Evolutionary conservation across 1,140 invertebrate genomes (phyloP).

Genomic region (Panagrolaimus sp.): DNA sequence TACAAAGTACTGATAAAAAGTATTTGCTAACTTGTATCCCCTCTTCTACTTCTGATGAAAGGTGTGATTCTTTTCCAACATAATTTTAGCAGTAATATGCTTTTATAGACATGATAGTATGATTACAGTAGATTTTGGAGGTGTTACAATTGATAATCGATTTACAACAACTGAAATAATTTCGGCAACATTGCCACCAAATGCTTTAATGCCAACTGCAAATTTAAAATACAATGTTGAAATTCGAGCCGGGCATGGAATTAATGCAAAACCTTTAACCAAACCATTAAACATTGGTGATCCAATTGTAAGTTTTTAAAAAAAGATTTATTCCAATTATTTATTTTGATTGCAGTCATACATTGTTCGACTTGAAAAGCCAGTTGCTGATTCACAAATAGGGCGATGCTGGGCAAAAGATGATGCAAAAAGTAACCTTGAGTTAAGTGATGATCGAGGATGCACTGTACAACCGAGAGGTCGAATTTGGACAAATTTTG

Average conservation of each 20-base stretch:
- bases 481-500: constrained; percentile 53
- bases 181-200: constrained; percentile 28
- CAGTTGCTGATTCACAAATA: constrained; percentile 47
- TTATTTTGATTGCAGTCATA: constrained; percentile 51
- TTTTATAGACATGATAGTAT: constrained; percentile 43
- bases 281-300: constrained; percentile 52
- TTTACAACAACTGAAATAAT: constrained; percentile 38
- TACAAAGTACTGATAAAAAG: constrained; percentile 49
- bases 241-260: constrained; percentile 41
- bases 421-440: constrained; percentile 49
- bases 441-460: constrained; percentile 49
- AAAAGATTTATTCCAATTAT: not conserved
- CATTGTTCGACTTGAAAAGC: constrained; percentile 51
- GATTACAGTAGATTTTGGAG: constrained; percentile 55
- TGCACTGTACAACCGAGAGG: constrained; percentile 34
- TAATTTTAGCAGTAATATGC: not conserved
- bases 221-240: constrained; percentile 51
- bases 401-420: constrained; percentile 52
- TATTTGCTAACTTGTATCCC: constrained; percentile 56
- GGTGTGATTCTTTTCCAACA: constrained; percentile 19
- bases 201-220: constrained; percentile 10
- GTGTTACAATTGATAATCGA: constrained; percentile 50
- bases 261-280: constrained; percentile 35
- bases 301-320: constrained; percentile 42
- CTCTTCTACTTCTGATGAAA: constrained; percentile 20